These are phyloP conservation scores for Patella ulyssiponensis DNA, from an alignment of 2,888 invertebrate genomes.

Conservation along the genomic window DNA sequence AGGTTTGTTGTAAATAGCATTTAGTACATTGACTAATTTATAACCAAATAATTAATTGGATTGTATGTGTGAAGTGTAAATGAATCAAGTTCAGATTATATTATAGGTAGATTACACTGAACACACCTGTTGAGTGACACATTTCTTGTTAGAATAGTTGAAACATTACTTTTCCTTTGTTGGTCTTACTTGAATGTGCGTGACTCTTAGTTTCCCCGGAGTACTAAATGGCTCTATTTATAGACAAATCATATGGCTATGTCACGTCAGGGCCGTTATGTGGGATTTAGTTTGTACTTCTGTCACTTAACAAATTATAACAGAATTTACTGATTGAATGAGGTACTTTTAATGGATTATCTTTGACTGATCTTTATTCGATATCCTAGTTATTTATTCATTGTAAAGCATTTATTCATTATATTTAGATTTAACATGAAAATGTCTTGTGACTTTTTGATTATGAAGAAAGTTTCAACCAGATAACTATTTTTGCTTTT, in stretches of 20 bases:
- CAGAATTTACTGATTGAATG: neutral
- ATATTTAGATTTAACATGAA: neutral
- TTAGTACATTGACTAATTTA: no score
- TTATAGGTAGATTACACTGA: neutral
- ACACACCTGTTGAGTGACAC: slow-evolving; percentile 5
- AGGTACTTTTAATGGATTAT: neutral
- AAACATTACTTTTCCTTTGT: slow-evolving; percentile 5
- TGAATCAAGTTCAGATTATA: no score
- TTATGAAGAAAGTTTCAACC: no score
- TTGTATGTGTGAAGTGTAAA: no score
- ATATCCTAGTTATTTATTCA: neutral
- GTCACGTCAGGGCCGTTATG: neutral
- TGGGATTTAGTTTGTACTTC: neutral
- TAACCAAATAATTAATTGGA: no score
- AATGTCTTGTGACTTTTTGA: no score
- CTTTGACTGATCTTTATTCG: neutral
- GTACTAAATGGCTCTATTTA: slow-evolving; percentile 12
- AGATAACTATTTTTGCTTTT: no score
- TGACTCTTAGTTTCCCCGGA: slow-evolving; percentile 1
- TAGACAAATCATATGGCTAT: neutral
- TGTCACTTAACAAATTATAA: slow-evolving; percentile 9
- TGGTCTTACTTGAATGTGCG: slow-evolving; percentile 7
- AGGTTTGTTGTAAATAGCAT: no score
- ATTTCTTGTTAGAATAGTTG: slow-evolving; percentile 3
- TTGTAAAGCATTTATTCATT: neutral